Conservation (phyloP, 2,888 invertebrate species). For the Branchinecta sandiegonensis region DNA sequence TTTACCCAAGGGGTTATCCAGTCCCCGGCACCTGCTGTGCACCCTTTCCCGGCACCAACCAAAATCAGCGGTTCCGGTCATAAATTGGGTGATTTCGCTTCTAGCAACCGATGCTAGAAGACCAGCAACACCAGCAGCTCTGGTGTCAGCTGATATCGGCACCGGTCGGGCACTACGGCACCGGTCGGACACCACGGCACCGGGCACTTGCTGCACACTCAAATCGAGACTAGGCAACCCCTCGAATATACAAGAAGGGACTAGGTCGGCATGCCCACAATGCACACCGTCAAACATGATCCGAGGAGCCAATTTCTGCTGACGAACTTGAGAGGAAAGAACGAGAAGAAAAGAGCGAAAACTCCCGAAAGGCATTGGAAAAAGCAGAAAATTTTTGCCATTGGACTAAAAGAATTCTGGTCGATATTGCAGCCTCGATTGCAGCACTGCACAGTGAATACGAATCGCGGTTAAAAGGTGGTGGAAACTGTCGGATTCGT, state of each 20-base stretch:
- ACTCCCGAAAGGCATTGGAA: conserved; percentile 78
- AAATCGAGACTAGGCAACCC: no score
- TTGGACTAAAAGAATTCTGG: conserved; percentile 50
- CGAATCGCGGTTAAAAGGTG: conserved; percentile 47
- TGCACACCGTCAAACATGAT: conserved; percentile 93
- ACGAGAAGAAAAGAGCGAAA: conserved; percentile 78
- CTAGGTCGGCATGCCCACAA: conserved; percentile 91
- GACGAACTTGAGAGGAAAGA: conserved; percentile 72
- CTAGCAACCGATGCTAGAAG: no score
- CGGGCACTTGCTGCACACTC: no score
- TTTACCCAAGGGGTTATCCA: no score
- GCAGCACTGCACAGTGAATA: conserved; percentile 71
- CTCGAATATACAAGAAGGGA: conserved; percentile 55
- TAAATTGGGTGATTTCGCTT: no score
- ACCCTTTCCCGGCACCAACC: no score
- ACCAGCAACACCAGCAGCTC: no score
- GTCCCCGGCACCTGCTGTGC: no score
- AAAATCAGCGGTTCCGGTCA: no score
- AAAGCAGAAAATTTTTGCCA: conserved; percentile 73
- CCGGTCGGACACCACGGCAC: no score
- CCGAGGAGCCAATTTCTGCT: conserved; percentile 89
- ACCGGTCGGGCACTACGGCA: no score
- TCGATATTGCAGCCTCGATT: conserved; percentile 66
- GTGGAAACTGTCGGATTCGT: background rate
- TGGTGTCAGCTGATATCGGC: no score